Percentiles rank a stretch among this genome's conserved stretches.
phyloP scores from a whole-genome alignment of 1,140 invertebrate species.

The Pseudomyrmex sp. region DNA sequence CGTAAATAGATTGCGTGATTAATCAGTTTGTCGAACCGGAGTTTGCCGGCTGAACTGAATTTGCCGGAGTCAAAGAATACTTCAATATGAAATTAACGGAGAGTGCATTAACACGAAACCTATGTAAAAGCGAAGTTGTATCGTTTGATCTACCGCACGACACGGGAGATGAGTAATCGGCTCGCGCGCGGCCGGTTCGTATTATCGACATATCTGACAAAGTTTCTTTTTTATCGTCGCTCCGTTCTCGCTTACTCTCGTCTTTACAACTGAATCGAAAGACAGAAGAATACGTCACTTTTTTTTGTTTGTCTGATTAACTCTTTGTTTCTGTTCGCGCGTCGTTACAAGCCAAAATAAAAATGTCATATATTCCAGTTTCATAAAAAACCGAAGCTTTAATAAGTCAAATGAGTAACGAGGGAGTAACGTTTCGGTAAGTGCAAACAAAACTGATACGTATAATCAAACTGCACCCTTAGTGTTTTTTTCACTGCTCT shows the following conservation, averaged over 20 bases:
- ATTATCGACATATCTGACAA: conserved; percentile 43
- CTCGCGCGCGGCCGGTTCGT: neutral
- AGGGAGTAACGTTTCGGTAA: too few species aligned
- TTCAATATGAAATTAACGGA: neutral
- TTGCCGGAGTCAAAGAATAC: conserved; percentile 12
- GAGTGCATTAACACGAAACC: neutral
- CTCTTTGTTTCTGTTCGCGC: too few species aligned
- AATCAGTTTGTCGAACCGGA: conserved; percentile 12
- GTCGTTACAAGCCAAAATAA: too few species aligned
- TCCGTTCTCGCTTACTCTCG: neutral
- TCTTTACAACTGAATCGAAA: neutral
- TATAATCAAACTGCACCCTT: too few species aligned
- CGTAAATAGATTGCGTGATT: conserved; percentile 31
- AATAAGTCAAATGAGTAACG: too few species aligned
- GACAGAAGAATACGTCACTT: conserved; percentile 32
- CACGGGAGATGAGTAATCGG: conserved; percentile 36
- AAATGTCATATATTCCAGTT: too few species aligned
- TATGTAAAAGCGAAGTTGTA: conserved; percentile 37
- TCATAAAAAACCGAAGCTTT: too few species aligned
- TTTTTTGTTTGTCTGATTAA: neutral
- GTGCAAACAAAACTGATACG: too few species aligned
- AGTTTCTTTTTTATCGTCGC: conserved; percentile 28
- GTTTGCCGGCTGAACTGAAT: neutral
- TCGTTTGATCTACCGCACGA: conserved; percentile 30
- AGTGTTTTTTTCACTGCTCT: neutral